Base-by-base conservation (phyloP, 2,888 invertebrate species). In the Perizoma flavofasciatum region DNA sequence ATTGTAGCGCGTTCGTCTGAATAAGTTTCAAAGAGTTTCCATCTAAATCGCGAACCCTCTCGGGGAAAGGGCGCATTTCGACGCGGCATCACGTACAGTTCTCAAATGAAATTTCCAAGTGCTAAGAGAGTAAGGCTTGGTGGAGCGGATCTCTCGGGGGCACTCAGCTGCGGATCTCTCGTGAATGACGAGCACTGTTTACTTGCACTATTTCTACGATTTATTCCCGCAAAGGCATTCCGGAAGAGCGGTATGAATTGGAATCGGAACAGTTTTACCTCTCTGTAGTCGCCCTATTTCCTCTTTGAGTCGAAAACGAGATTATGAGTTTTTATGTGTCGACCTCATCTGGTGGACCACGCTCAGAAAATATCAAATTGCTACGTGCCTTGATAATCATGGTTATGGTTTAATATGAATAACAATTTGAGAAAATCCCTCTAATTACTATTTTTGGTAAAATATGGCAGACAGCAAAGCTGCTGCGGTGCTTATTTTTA, bases 101-200 rank as follows among this genome's bases (percentile, higher is more conserved):
- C 68, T 80, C 81, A 85, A 89, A 89, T 89, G 86, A 89, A 89
- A 88, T 89, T 88, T 86, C 82, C 79, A 81, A 86, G 83, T 78
- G 81, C 77, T 80, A 77, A 81, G 78, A 77, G 78, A 76, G 79
- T 75, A 78, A 71, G 74, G 75, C 74, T 74, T 73, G 67, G 67
- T 70, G 66, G 73, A 62, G 67, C 69, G 66, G 64, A 63, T 77
- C 82, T 74, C 78, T 37, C 61, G 55, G 81, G 78, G 73, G 63
- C 66, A 69, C 72, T 78, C 73, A 66, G 72, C 70, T 67, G 66
- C 63, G n/a, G n/a, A n/a, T n/a, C n/a, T n/a, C 71, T 73, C 69
- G 69, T 72, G 77, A 79, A 82, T 75, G 69, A 76, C 68, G 68
- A 67, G 67, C 71, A 68, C 69, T 75, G 77, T 83, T 82, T 72